Percentiles rank a stretch among this genome's conserved stretches.
phyloP scores from a whole-genome alignment of 2,888 invertebrate species.

The Himalopsyche anomala region DNA sequence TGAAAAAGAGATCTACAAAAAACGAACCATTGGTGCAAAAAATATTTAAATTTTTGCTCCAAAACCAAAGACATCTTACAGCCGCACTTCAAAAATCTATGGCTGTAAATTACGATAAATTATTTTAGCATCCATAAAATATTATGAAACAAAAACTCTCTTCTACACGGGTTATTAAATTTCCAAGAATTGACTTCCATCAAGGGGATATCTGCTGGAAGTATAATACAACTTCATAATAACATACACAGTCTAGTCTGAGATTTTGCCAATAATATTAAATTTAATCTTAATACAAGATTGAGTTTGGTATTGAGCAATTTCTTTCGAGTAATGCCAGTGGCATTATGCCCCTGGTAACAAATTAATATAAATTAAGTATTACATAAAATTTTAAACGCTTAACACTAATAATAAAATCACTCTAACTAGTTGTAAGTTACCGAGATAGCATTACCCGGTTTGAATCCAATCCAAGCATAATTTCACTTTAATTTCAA shows the following conservation, averaged over 20 bases:
- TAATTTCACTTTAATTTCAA: no score
- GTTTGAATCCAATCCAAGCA: no score
- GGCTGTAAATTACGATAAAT: slow-evolving; percentile 10
- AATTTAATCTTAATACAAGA: neutral
- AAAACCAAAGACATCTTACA: neutral
- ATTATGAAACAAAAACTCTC: slow-evolving; percentile 45
- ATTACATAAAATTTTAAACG: no score
- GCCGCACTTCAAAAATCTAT: neutral
- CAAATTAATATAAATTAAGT: no score
- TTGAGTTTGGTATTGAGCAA: neutral
- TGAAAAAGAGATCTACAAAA: no score
- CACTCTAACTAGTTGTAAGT: no score
- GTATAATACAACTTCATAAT: neutral
- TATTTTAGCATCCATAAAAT: slow-evolving; percentile 50
- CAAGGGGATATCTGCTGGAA: neutral
- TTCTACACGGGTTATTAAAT: slow-evolving; percentile 44
- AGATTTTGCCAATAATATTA: slow-evolving; percentile 9
- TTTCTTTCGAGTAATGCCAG: no score
- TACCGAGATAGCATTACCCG: no score
- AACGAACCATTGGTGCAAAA: no score
- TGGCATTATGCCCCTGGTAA: no score
- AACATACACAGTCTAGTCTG: neutral
- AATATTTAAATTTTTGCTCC: no score
- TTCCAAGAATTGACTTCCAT: slow-evolving; percentile 41
- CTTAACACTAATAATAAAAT: no score